phyloP scores from a whole-genome alignment of 2,888 invertebrate genomes.

The Steinernema hermaphroditum region DNA sequence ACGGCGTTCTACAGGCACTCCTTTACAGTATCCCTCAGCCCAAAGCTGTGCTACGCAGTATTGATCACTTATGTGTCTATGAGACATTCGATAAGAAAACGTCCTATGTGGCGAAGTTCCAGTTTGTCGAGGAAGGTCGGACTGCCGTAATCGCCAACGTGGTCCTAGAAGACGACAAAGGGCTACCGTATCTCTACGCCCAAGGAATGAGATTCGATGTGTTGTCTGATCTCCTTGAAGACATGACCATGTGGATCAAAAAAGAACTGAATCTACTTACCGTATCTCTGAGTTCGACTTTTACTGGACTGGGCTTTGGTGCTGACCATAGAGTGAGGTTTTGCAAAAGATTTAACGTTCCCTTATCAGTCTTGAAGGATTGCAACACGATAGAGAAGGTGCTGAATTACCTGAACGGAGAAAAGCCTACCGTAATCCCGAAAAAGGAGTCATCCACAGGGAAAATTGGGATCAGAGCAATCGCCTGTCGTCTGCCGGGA shows the following conservation, averaged over 20 bases:
- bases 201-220: neutral
- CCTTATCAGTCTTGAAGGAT: too few relatives aligned
- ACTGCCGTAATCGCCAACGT: slow-evolving; percentile 8
- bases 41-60: neutral
- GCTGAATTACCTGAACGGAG: neutral
- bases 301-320: neutral
- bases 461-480: slow-evolving; percentile 42
- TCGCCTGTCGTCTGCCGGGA: slow-evolving; percentile 60
- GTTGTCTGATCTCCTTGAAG: neutral
- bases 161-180: neutral
- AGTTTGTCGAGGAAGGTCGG: neutral
- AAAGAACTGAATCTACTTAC: neutral
- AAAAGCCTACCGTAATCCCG: neutral
- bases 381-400: neutral
- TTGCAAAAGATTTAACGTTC: neutral
- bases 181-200: slow-evolving; percentile 15
- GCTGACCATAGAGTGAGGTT: neutral
- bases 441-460: neutral
- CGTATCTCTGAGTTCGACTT: neutral
- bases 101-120: neutral
- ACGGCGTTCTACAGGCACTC: slow-evolving; percentile 1
- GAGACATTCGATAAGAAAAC: neutral
- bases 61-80: neutral
- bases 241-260: neutral
- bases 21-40: neutral